A percentile compares a stretch with the other conserved stretches of the same genome.
Evolutionary conservation across 2,113 vertebrate genomes (phyloP).

Genomic region (Sinocyclocheilus grahami): DNA sequence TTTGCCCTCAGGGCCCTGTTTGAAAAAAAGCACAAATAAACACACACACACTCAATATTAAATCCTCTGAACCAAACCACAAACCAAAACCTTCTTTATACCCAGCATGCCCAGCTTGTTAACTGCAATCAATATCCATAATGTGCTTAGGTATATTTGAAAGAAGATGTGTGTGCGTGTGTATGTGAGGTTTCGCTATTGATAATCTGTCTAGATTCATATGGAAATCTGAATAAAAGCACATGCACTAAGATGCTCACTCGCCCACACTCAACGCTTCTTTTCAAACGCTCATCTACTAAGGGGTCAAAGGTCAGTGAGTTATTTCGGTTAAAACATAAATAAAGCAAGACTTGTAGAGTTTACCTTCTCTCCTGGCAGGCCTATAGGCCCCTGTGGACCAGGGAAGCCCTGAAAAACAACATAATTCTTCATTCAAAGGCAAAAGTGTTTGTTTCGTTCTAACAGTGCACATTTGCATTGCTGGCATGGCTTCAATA

Average conservation of each 20-base stretch:
- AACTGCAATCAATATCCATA: conserved; percentile 37
- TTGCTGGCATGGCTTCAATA: conserved; percentile 1
- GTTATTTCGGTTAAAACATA: conserved; percentile 54
- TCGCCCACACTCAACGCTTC: conserved; percentile 52
- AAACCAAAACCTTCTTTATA: conserved; percentile 23
- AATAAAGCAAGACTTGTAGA: conserved; percentile 38
- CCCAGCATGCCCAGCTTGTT: conserved; percentile 27
- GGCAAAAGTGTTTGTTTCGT: background rate
- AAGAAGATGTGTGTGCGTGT: conserved; percentile 1
- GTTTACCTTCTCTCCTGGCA: conserved; percentile 90
- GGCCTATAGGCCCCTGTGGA: conserved; percentile 85
- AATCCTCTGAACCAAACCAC: conserved; percentile 29
- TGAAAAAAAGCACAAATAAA: background rate
- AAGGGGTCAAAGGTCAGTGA: conserved; percentile 63
- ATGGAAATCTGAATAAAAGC: conserved; percentile 60
- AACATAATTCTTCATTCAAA: background rate
- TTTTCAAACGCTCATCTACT: conserved; percentile 53
- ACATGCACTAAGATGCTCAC: conserved; percentile 35
- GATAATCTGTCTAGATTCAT: conserved; percentile 68
- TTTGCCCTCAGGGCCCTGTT: conserved; percentile 85
- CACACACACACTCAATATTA: background rate
- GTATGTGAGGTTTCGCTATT: conserved; percentile 54
- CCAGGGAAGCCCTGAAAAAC: conserved; percentile 83
- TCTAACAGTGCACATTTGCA: background rate
- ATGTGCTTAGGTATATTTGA: conserved; percentile 22